phyloP scores from a whole-genome alignment of 2,888 invertebrate species.

The Acronicta leporina region DNA sequence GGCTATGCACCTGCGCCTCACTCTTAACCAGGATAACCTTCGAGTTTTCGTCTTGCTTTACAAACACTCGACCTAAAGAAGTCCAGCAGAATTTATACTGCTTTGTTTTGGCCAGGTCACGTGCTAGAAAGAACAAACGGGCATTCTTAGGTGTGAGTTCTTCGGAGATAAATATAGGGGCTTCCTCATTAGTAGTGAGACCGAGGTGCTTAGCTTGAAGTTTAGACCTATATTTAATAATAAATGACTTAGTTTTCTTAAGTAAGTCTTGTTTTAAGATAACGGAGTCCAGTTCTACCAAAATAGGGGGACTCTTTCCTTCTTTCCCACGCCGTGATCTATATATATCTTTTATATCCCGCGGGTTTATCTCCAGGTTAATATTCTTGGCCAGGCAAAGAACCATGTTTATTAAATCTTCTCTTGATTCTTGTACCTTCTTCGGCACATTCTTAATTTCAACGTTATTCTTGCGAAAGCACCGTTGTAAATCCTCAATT shows the following conservation, averaged over 20 bases:
- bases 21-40: no score
- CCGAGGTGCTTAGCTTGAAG: no score
- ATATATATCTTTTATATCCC: constrained; percentile 2
- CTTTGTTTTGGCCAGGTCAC: no score
- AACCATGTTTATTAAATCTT: constrained; percentile 3
- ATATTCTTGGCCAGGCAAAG: background rate
- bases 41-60: no score
- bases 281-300: background rate
- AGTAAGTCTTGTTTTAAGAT: background rate
- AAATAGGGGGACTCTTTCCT: background rate
- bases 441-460: constrained; percentile 8
- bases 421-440: constrained; percentile 3
- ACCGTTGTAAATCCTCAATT: constrained; percentile 7
- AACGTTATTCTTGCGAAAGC: background rate
- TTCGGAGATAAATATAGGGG: no score
- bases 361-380: background rate
- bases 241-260: background rate
- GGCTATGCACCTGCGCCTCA: no score
- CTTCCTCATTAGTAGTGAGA: no score
- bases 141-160: no score
- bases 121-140: no score
- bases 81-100: no score
- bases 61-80: no score
- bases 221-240: no score
- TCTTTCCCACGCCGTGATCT: background rate